Base-by-base conservation (phyloP, 1,140 invertebrate genomes). In the Penaeus japonicus region DNA sequence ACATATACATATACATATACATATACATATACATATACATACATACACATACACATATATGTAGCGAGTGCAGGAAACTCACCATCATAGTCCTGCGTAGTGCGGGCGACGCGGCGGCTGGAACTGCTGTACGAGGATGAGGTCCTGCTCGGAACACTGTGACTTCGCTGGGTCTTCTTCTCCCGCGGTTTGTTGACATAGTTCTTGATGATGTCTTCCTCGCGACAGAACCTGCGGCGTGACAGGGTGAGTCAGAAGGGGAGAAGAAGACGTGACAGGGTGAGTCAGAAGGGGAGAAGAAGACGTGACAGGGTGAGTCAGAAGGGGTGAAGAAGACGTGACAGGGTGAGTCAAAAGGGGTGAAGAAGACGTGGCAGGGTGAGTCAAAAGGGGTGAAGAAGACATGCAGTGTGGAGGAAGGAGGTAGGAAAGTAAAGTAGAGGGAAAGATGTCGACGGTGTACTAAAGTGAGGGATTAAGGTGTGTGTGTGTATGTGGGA, bases 151-250 rank as follows among this genome's bases (percentile, higher is more conserved):
- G 90, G 90, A 24, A 90, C 90, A 57, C 90, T 90, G 83, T 89
- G 85, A 57, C 90, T 90, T 17, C 90, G 70, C 47, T 81, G 84
- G 62, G 80, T 84, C 73, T 89, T 90, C 85, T 90, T 90, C 18
- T 87, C 83, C 32, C 79, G 65, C 7, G 90, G 90, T 39, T 90
- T 90, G 78, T 90, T 90, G 47, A 90, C 90, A 55, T 90, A 90
- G 81, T 90, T 89, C 78, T 90, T 90, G 27, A 90, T 90, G 55
- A 90, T 88, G 82, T 90, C 90, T 62, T 90, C 90, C 87, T 90
- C 90, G 24, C 90, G 73, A 77, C 90, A 90, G 89, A 90, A 90
- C 65, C 90, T 90, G 86, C 22, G 32, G 55, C 15, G 5, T 18
- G 47, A 15, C 10, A 47, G 47, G 47, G 0, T 10, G 47, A 47